Evolutionary conservation across 1,140 invertebrate genomes (phyloP).

Genomic region (Heliconius melpomene): DNA sequence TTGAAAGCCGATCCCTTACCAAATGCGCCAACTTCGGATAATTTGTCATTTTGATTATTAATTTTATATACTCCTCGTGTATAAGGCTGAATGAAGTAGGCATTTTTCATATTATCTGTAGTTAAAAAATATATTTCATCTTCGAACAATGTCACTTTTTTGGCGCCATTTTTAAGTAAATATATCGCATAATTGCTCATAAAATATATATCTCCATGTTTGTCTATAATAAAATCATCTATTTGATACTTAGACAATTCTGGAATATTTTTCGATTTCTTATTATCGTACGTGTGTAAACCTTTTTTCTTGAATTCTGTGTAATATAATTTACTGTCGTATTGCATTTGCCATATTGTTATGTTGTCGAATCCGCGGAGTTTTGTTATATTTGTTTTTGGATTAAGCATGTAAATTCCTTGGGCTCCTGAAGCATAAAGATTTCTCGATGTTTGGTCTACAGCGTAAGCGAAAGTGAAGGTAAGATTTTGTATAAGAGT

Average conservation of each 20-base stretch:
- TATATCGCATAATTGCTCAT: conserved; percentile 54
- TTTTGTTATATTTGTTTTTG: conserved; percentile 44
- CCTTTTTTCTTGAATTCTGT: conserved; percentile 57
- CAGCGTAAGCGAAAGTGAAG: conserved; percentile 60
- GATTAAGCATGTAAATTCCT: conserved; percentile 58
- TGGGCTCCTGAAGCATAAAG: conserved; percentile 54
- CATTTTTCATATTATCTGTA: conserved; percentile 55
- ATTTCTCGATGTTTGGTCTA: conserved; percentile 54
- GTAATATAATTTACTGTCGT: conserved; percentile 55
- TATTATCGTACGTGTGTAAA: conserved; percentile 51
- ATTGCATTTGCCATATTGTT: conserved; percentile 67
- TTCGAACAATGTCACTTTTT: conserved; percentile 50
- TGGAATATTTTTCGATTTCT: conserved; percentile 47
- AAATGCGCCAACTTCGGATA: conserved; percentile 57
- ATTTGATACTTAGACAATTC: conserved; percentile 52
- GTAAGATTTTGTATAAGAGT: conserved; percentile 45
- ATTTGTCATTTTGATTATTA: conserved; percentile 44
- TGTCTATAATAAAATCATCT: conserved; percentile 66
- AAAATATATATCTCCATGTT: conserved; percentile 60
- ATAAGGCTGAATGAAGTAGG: conserved; percentile 58
- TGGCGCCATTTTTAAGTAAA: conserved; percentile 53
- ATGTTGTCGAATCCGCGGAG: conserved; percentile 49
- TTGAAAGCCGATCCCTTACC: conserved; percentile 48
- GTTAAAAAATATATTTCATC: conserved; percentile 58
- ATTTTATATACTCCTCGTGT: conserved; percentile 59